Percentiles rank a stretch among this genome's conserved stretches.
phyloP scores from a whole-genome alignment of 2,888 invertebrate species.

The Mesoligia furuncula region DNA sequence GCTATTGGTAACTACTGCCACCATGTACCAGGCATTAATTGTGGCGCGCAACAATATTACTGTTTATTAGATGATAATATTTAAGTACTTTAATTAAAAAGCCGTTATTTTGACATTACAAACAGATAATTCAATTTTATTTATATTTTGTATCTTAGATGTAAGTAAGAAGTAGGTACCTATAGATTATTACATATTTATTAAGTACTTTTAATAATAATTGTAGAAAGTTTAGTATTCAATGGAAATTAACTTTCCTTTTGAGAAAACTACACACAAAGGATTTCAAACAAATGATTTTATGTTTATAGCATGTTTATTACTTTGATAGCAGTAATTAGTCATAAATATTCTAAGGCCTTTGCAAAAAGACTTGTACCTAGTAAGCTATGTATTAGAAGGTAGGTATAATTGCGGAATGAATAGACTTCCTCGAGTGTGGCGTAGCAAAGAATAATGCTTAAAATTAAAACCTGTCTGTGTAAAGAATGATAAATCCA shows the following conservation, averaged over 20 bases:
- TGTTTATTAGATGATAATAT: too few species aligned
- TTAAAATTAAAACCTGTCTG: conserved; percentile 27
- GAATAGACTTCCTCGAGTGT: conserved; percentile 24
- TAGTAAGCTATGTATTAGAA: not conserved
- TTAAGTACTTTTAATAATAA: conserved; percentile 1
- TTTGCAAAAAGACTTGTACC: conserved; percentile 23
- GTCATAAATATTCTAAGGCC: conserved; percentile 40
- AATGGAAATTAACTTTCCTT: conserved; percentile 19
- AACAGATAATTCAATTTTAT: too few species aligned
- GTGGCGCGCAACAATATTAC: too few species aligned
- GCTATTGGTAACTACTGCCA: too few species aligned
- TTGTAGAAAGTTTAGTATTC: not conserved
- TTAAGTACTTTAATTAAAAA: too few species aligned
- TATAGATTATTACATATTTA: not conserved
- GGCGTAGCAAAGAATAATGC: conserved; percentile 20
- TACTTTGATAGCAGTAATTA: conserved; percentile 25
- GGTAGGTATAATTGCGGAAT: conserved; percentile 24
- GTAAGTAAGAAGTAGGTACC: too few species aligned
- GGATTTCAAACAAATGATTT: conserved; percentile 19
- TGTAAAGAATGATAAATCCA: conserved; percentile 14
- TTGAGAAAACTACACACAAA: conserved; percentile 17
- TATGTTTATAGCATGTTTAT: conserved; percentile 14
- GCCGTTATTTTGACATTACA: too few species aligned
- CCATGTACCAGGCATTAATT: too few species aligned
- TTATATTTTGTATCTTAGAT: too few species aligned